Conservation (phyloP, 37 sponge, comb jelly and placozoan species). For the Chondrosia reniformis region DNA sequence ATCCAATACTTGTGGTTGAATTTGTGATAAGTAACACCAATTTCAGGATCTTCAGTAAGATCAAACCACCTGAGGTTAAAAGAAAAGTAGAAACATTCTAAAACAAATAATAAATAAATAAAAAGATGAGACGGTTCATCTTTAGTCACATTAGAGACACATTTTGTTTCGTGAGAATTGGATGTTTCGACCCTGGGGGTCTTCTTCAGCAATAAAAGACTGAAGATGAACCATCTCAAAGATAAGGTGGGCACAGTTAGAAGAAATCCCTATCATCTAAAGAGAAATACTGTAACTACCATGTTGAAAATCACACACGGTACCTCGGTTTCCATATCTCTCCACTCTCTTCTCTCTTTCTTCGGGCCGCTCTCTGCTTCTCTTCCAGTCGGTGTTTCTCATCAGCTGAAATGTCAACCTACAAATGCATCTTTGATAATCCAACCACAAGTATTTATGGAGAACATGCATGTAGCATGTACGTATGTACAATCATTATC, state of each 20-base stretch:
- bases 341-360: slow-evolving; percentile 36
- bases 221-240: neutral
- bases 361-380: slow-evolving; percentile 84
- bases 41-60: slow-evolving; percentile 64
- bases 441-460: neutral
- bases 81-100: no score
- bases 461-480: neutral
- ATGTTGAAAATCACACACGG: no score
- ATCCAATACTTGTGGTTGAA: slow-evolving; percentile 85
- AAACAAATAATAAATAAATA: no score
- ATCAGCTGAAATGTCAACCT: slow-evolving; percentile 69
- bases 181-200: neutral
- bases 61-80: neutral
- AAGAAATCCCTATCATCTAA: neutral
- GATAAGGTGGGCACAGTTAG: neutral
- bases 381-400: slow-evolving; percentile 92
- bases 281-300: neutral
- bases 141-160: neutral
- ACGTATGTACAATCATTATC: neutral
- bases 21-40: slow-evolving; percentile 46
- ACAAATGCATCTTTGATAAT: no score
- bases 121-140: neutral
- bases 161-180: neutral
- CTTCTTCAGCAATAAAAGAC: neutral
- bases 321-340: slow-evolving; percentile 70